A percentile compares a stretch with the other conserved stretches of the same genome.
Conservation (phyloP, 2,888 invertebrate species). For the Caenorhabditis afra region DNA sequence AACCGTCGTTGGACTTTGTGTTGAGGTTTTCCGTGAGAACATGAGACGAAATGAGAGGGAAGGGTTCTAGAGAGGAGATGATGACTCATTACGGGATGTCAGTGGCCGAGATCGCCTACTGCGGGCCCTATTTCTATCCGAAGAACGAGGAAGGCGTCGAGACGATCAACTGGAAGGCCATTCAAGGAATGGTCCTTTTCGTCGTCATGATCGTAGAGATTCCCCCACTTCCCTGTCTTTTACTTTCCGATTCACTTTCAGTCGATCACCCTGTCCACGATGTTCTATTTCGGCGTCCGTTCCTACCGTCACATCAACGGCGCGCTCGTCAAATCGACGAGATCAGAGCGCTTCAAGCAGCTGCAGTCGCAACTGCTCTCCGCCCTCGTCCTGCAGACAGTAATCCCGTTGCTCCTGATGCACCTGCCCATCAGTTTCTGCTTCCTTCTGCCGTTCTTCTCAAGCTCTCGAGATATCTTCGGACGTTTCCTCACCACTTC, state of each 20-base stretch:
- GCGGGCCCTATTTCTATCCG: conserved; percentile 2
- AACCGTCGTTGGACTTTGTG: not conserved
- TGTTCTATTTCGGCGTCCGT: conserved; percentile 2
- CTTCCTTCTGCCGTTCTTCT: conserved; percentile 6
- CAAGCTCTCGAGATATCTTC: not conserved
- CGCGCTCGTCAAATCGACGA: not conserved
- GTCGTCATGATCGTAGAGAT: not conserved
- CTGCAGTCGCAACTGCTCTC: conserved; percentile 14
- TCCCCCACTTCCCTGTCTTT: too few relatives aligned
- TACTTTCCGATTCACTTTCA: too few relatives aligned
- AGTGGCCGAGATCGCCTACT: not conserved
- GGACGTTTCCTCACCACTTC: conserved; percentile 8
- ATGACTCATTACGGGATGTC: not conserved
- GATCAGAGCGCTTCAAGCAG: not conserved
- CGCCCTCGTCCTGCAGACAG: conserved; percentile 17
- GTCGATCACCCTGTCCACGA: not conserved
- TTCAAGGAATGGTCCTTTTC: conserved; percentile 1
- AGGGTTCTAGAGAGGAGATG: not conserved
- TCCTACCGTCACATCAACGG: conserved; percentile 2
- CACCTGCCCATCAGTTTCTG: conserved; percentile 8
- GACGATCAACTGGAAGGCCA: conserved; percentile 11
- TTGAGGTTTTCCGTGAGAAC: not conserved
- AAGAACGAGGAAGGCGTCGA: not conserved
- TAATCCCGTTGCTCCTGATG: conserved; percentile 24
- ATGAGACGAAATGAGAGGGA: too few relatives aligned